Percentiles rank a stretch among this genome's conserved stretches.
Conservation (phyloP, 2,113 vertebrate species). For the Podocnemis expansa region DNA sequence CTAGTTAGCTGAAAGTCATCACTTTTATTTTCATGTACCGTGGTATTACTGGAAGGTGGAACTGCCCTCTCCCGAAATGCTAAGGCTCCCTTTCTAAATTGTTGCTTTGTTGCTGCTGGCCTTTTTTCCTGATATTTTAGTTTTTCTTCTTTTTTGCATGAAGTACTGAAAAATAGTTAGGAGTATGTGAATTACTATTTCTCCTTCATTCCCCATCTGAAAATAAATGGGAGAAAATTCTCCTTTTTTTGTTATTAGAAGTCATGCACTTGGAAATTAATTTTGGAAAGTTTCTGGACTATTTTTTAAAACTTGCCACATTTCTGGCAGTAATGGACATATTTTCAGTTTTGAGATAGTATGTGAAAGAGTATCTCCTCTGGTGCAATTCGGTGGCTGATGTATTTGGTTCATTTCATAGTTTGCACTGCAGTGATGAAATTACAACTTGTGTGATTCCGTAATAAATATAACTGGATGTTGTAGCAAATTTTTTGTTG, state of each 20-base stretch:
- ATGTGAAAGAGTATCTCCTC: not conserved
- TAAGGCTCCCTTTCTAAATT: constrained; percentile 8
- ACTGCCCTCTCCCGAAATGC: not conserved
- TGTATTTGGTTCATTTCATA: not conserved
- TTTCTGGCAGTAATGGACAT: not conserved
- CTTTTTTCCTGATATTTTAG: constrained; percentile 34
- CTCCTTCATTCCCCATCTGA: not conserved
- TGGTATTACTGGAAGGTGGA: not conserved
- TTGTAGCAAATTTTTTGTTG: not conserved
- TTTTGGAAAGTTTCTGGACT: not conserved
- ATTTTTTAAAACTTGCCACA: not conserved
- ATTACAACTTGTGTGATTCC: not conserved
- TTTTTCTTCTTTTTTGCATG: not conserved
- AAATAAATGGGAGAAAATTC: not conserved
- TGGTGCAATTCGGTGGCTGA: not conserved
- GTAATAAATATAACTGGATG: not conserved
- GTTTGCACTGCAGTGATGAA: not conserved
- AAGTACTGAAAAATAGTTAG: constrained; percentile 42
- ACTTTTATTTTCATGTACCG: not conserved
- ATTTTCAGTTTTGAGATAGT: not conserved
- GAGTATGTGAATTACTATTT: not conserved
- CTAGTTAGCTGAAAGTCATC: constrained; percentile 16
- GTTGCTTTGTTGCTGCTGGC: not conserved
- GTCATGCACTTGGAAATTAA: not conserved
- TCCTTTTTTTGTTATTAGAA: not conserved